phyloP scores from a whole-genome alignment of 1,140 invertebrate species.

The Idris sp. region DNA sequence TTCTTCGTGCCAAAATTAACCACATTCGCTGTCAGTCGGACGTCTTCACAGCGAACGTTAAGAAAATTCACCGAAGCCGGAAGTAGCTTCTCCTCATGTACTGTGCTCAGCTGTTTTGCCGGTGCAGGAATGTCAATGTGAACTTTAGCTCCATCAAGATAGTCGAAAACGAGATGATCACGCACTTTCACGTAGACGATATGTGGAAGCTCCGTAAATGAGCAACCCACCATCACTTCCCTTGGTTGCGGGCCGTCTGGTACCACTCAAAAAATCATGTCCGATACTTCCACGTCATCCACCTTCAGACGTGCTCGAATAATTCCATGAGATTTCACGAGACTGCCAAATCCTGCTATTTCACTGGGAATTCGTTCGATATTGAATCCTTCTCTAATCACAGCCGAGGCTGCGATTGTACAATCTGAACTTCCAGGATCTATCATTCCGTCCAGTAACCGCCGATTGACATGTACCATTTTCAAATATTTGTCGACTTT shows the following conservation, averaged over 20 bases:
- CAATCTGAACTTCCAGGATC: constrained; percentile 8
- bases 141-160: not conserved
- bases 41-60: too few relatives aligned
- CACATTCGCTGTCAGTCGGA: too few relatives aligned
- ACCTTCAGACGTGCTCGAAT: not conserved
- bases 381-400: not conserved
- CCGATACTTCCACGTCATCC: not conserved
- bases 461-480: not conserved
- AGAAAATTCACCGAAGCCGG: too few relatives aligned
- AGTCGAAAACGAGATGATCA: not conserved
- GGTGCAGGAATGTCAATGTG: too few relatives aligned
- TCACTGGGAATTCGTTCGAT: not conserved
- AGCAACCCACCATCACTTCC: constrained; percentile 5
- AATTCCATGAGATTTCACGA: constrained; percentile 11
- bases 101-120: too few relatives aligned
- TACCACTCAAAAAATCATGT: constrained; percentile 9
- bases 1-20: too few relatives aligned
- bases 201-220: not conserved
- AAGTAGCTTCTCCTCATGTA: too few relatives aligned
- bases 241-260: constrained; percentile 8
- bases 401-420: not conserved
- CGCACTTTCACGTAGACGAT: constrained; percentile 3
- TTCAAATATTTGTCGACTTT: constrained; percentile 11
- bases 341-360: not conserved
- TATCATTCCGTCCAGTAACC: not conserved